Base-by-base conservation (phyloP, 2,113 vertebrate species). In the Chaetops frenatus region DNA sequence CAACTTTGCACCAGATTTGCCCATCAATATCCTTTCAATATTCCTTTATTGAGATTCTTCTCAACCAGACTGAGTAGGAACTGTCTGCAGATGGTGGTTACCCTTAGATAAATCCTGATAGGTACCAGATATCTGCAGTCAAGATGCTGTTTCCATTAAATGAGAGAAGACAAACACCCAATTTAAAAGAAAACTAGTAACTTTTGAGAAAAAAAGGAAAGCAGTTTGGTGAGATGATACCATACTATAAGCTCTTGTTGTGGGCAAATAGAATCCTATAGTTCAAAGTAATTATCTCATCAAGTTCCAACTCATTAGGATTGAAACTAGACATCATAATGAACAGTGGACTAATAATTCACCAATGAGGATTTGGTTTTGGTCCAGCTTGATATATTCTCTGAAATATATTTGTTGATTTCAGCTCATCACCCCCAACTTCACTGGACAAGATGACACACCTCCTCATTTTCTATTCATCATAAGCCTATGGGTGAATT, bases 261-360 rank as follows among this genome's bases (percentile, higher is more conserved):
- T 95, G 96, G 94, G 92, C 92, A 97, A 96, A 97, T 90, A 97
- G 96, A 98, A 97, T 96, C 92, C 93, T 97, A 93, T 90, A 96
- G 94, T 96, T 96, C 95, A 95, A 96, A 97, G 94, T 94, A 97
- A 97, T 97, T 97, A 97, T 92, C 95, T 97, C 96, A 96, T 96
- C 96, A 96, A 81, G 97, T 98, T 97, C 96, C 92, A 96, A 93
- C 95, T 97, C 97, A 97, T 97, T 97, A 97, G 94, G 96, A 93
- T 80, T 84, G 78, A 86, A 97, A 94, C 82, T 92, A 95, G 83
- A 96, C 96, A 94, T 96, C 69, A 83, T 83, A 90, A 92, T 79
- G 92, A 98, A 97, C 73, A 94, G 78, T 92, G 93, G 80, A 94
- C 97, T 94, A 96, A 95, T 96, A 97, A 96, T 89, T 97, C 82